Evolutionary conservation across 2,797 vertebrate genomes (phyloP).

Genomic region (Pseudotriccus pelzelni): DNA sequence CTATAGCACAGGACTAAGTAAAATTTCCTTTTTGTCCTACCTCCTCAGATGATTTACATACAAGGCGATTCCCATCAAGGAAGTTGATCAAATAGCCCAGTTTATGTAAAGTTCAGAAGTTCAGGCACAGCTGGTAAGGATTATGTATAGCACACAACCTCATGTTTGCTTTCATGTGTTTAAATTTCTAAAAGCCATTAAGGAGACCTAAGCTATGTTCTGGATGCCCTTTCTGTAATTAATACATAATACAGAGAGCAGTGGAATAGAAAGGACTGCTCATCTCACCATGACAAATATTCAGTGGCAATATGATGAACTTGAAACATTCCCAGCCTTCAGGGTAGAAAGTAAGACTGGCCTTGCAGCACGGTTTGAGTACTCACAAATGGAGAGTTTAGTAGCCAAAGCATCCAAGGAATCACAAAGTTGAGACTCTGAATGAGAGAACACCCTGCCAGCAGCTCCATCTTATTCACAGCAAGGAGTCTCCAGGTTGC

Average conservation of each 20-base stretch:
- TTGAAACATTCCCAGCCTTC: not conserved
- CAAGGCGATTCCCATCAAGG: slow-evolving; percentile 13
- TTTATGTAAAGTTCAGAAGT: slow-evolving; percentile 42
- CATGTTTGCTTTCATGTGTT: slow-evolving; percentile 47
- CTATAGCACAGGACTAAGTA: not conserved
- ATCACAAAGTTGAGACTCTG: not conserved
- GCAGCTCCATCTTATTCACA: not conserved
- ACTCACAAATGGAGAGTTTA: not conserved
- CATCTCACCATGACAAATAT: not conserved
- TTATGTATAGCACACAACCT: slow-evolving; percentile 25
- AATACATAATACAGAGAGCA: not conserved
- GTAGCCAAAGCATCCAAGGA: not conserved
- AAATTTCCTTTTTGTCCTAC: slow-evolving; percentile 3
- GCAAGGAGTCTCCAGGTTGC: not conserved
- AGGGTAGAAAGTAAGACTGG: not conserved
- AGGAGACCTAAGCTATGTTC: not conserved
- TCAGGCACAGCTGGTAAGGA: slow-evolving; percentile 33
- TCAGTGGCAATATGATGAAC: not conserved
- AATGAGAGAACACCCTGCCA: not conserved
- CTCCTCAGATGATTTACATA: slow-evolving; percentile 1
- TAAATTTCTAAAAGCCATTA: slow-evolving; percentile 38
- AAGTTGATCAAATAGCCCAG: not conserved
- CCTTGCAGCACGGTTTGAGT: not conserved
- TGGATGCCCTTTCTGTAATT: slow-evolving; percentile 31
- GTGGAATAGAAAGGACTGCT: not conserved